Base-by-base conservation (phyloP, 2,797 vertebrate genomes). In the Sebastes jordani region DNA sequence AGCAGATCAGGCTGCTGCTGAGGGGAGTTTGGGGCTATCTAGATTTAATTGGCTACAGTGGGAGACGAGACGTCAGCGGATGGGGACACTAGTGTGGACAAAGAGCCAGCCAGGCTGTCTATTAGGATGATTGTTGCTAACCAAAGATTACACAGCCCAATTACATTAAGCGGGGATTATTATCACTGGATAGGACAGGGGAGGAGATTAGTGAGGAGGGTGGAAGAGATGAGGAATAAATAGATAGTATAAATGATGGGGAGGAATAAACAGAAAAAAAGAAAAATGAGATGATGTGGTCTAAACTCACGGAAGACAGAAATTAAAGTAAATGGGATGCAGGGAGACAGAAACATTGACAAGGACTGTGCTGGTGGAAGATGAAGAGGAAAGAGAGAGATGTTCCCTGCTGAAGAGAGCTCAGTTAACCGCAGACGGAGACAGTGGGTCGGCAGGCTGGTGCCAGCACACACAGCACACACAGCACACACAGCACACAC, bases 371-470 rank as follows among this genome's bases (percentile, higher is more conserved):
- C 30, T 74, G 64, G 52, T 62, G 22, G 71, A 65, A 73, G 73
- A 71, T 52, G 23, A 23, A 61, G 74, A 30, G 69, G 71, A 84
- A 82, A 79, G 82, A 78, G 70, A 32, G 74, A 77, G 79, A 81
- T 38, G 72, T 52, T 83, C 72, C 68, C 78, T 52, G 76, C 82
- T 79, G 80, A 74, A 81, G 75, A 86, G 87, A 89, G 89, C 89
- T 91, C 90, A 86, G 88, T 86, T 88, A 89, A 93, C 90, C 86
- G 78, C 93, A 94, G 91, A 92, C 81, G 23, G 92, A 93, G 91
- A 94, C 91, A 93, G 89, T 80, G 82, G 88, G 86, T 91, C 85
- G 70, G 83, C 74, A 75, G 61, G 81, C 89, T 91, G 90, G 88
- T 92, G 93, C 92, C 90, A 90, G 29, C 25, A 11, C 66, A 52